phyloP scores from a whole-genome alignment of 2,797 vertebrate species.

The Calcarius lapponicus region DNA sequence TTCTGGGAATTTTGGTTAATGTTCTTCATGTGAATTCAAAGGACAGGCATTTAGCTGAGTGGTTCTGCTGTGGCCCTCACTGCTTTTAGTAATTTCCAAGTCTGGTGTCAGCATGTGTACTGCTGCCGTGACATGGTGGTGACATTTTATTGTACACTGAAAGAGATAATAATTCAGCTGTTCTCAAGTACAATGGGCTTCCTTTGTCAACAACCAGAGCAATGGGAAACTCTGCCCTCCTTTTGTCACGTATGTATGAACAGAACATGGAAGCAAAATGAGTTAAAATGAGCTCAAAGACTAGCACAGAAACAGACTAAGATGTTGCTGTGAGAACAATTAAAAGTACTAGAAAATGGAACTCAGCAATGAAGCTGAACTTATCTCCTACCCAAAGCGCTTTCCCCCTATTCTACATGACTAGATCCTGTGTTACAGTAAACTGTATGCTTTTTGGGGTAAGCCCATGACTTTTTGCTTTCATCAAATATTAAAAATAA shows the following conservation, averaged over 20 bases:
- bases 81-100: conserved; percentile 1
- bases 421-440: not conserved
- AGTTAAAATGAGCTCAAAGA: not conserved
- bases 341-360: not conserved
- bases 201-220: not conserved
- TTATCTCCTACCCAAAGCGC: not conserved
- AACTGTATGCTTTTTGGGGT: not conserved
- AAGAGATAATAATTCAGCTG: conserved; percentile 25
- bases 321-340: not conserved
- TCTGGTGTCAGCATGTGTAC: not conserved
- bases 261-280: not conserved
- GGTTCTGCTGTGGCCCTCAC: not conserved
- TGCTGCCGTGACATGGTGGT: not conserved
- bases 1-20: not conserved
- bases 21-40: not conserved
- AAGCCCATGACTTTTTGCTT: not conserved
- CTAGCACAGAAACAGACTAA: not conserved
- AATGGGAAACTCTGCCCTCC: not conserved
- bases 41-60: not conserved
- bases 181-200: conserved; percentile 16
- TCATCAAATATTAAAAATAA: not conserved
- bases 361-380: not conserved
- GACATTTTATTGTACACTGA: not conserved
- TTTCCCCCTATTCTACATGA: not conserved
- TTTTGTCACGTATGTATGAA: not conserved